Conservation (phyloP, 2,888 invertebrate species). For the Noctua comes region DNA sequence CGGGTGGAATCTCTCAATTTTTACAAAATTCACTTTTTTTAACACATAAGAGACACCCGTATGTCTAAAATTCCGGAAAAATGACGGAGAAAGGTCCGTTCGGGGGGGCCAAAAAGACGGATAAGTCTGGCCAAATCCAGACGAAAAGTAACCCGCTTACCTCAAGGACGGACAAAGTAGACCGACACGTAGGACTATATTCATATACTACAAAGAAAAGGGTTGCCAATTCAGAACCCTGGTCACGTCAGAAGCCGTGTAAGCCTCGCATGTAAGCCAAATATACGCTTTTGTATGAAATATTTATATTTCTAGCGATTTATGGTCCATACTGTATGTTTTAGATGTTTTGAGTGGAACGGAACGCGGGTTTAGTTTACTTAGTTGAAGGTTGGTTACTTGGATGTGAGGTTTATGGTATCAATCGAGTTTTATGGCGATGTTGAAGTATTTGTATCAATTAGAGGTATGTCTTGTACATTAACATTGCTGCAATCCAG, state of each 20-base stretch:
- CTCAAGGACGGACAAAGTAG: conserved; percentile 6
- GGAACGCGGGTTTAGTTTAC: conserved; percentile 19
- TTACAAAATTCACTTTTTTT: background rate
- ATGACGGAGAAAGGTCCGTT: background rate
- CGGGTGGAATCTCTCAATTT: too few relatives aligned
- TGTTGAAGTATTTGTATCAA: conserved; percentile 1
- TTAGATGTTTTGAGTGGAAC: conserved; percentile 34
- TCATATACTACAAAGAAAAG: conserved; percentile 43
- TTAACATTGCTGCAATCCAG: background rate
- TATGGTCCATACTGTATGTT: conserved; percentile 28
- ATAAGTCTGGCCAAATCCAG: background rate
- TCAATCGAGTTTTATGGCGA: conserved; percentile 6
- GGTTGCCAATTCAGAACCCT: conserved; percentile 42
- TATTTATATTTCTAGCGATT: conserved; percentile 57
- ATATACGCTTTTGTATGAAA: conserved; percentile 49
- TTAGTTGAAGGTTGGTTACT: background rate
- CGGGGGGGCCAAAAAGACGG: background rate
- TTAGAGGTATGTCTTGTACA: background rate
- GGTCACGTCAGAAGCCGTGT: conserved; percentile 58
- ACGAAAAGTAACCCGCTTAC: conserved; percentile 1
- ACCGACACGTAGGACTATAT: conserved; percentile 22
- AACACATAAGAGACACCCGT: background rate
- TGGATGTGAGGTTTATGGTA: conserved; percentile 20
- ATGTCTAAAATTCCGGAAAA: background rate
- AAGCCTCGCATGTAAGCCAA: conserved; percentile 49